Base-by-base conservation (phyloP, 37 sponge, comb jelly and placozoan species). In the Bolinopsis microptera region DNA sequence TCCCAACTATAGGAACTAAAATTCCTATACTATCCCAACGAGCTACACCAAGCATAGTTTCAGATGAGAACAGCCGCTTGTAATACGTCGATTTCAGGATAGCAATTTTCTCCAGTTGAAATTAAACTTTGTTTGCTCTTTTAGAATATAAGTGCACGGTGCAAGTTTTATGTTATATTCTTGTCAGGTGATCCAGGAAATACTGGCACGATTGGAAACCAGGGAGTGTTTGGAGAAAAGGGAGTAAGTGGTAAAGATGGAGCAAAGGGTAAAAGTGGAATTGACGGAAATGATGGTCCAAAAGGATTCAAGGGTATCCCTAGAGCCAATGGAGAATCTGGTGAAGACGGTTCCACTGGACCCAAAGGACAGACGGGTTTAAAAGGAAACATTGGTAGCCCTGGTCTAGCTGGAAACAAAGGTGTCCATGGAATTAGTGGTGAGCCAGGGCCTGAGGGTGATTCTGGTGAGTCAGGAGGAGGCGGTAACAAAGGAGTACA, bases 231-330 rank as follows among this genome's bases (percentile, higher is more conserved):
- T 2, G 93, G 93, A 3, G 82, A 80, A 8, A 40, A 76, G 0
- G 93, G 93, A 35, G 35, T 0, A 67, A n/a, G 32, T 41, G 93
- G 93, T 30, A 36, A 23, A 13, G 68, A 76, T 25, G 82, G 93
- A 26, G 35, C 38, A 32, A 25, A 32, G 3, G 93, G 93, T n/a
- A 8, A 18, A 33, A 69, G 26, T 27, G 93, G 93, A 33, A 28
- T 27, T 0, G 0, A 23, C 30, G 93, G 93, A 31, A 24, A 32
- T 24, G 39, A 38, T 76, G 93, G 93, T 26, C 23, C 13, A 40
- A 40, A 37, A 80, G 93, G 83, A 35, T 22, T 3, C 35, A 38
- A 80, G 2, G 83, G 83, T 35, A 38, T 23, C 23, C 13, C 31
- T 31, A 38, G 83, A 35, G 38, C 8, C 2, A 32, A 32, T 35